phyloP scores from a whole-genome alignment of 2,113 vertebrate genomes.

The Melozone crissalis region DNA sequence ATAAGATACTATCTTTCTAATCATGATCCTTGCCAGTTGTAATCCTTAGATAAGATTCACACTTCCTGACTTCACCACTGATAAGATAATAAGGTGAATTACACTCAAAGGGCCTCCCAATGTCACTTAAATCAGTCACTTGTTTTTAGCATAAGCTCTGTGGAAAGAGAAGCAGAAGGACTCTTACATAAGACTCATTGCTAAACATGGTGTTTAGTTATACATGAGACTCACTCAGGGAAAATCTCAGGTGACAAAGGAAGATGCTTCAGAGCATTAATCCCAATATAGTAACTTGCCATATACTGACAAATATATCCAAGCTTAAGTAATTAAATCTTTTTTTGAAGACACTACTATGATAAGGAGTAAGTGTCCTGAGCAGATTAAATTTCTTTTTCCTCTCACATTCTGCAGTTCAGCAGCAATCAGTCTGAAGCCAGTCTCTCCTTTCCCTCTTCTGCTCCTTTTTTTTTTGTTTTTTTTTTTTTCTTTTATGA shows the following conservation, averaged over 20 bases:
- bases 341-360: slow-evolving; percentile 54
- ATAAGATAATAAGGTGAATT: slow-evolving; percentile 42
- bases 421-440: slow-evolving; percentile 14
- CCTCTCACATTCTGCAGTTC: background rate
- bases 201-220: slow-evolving; percentile 49
- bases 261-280: slow-evolving; percentile 68
- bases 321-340: slow-evolving; percentile 76
- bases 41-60: background rate
- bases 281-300: slow-evolving; percentile 69
- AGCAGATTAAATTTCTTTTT: slow-evolving; percentile 67
- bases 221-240: slow-evolving; percentile 48
- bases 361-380: slow-evolving; percentile 64
- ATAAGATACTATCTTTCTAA: background rate
- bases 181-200: slow-evolving; percentile 20
- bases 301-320: slow-evolving; percentile 70
- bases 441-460: background rate
- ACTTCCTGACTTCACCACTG: background rate
- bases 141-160: slow-evolving; percentile 45
- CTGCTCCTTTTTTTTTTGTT: background rate
- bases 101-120: slow-evolving; percentile 11
- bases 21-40: background rate
- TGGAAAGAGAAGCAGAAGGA: slow-evolving; percentile 1
- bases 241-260: slow-evolving; percentile 71
- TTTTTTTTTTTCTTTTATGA: background rate
- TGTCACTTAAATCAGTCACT: slow-evolving; percentile 32